Evolutionary conservation across 1,140 invertebrate species (phyloP).

Genomic region (Tetragonula clypearis): DNA sequence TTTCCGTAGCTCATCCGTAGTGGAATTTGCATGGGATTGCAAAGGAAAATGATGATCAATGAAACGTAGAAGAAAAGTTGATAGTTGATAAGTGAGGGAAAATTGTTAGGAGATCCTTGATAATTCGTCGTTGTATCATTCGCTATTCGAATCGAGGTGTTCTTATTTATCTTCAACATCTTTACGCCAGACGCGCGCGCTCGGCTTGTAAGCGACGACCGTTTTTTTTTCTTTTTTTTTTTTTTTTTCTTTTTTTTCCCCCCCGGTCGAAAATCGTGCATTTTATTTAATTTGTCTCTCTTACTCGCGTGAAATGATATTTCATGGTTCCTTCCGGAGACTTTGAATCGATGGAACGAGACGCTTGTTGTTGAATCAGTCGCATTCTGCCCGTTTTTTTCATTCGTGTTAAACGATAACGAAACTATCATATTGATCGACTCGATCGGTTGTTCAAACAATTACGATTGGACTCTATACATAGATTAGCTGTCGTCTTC

Average conservation of each 20-base stretch:
- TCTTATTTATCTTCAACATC: neutral
- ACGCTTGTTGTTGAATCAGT: neutral
- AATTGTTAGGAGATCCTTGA: conserved; percentile 24
- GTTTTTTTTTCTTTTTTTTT: too few relatives aligned
- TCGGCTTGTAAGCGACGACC: neutral
- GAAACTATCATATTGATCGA: neutral
- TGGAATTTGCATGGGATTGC: neutral
- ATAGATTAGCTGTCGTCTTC: neutral
- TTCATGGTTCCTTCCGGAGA: too few relatives aligned
- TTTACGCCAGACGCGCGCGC: neutral
- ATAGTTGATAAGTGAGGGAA: neutral
- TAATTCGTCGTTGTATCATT: conserved; percentile 18
- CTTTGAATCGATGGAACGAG: neutral
- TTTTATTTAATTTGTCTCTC: neutral
- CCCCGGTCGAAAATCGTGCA: neutral
- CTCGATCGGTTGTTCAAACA: neutral
- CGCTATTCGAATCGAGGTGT: conserved; percentile 5
- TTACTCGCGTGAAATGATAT: neutral
- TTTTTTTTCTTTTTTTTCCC: too few relatives aligned
- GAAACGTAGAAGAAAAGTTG: neutral
- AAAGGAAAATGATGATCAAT: neutral
- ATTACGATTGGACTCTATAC: neutral
- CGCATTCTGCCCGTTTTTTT: too few relatives aligned
- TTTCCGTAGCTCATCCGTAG: neutral
- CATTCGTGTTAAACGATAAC: neutral